Conservation (phyloP, 1,140 invertebrate species). For the Spodoptera frugiperda region DNA sequence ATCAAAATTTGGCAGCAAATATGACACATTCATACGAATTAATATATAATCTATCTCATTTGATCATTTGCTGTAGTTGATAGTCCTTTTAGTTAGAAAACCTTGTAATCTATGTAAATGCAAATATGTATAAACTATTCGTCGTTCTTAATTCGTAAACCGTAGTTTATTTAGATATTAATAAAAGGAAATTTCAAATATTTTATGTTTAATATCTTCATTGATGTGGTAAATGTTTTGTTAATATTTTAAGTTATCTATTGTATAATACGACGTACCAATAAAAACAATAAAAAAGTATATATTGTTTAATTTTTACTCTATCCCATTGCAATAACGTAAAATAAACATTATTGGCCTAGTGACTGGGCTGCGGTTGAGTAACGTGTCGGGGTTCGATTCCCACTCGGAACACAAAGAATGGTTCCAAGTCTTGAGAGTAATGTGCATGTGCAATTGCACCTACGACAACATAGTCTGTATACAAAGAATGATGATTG, state of each 20-base stretch:
- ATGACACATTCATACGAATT: conserved; percentile 34
- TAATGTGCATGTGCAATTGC: too few relatives aligned
- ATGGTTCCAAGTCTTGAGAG: too few relatives aligned
- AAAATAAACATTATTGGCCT: too few relatives aligned
- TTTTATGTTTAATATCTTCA: conserved; percentile 67
- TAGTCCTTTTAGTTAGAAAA: conserved; percentile 56
- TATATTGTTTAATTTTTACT: not conserved
- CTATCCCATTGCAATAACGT: not conserved
- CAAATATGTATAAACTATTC: conserved; percentile 69
- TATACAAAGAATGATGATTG: too few relatives aligned
- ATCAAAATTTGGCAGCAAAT: conserved; percentile 41
- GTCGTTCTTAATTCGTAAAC: conserved; percentile 52
- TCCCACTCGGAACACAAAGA: too few relatives aligned
- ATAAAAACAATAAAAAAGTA: conserved; percentile 58
- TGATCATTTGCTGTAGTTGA: conserved; percentile 60
- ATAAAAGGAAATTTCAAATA: conserved; percentile 71
- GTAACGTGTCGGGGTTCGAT: too few relatives aligned
- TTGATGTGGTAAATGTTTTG: conserved; percentile 66
- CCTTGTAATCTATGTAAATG: conserved; percentile 84
- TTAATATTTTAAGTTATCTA: conserved; percentile 70
- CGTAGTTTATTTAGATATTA: conserved; percentile 67
- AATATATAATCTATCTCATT: conserved; percentile 51
- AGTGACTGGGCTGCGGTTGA: too few relatives aligned
- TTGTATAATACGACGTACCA: conserved; percentile 62
- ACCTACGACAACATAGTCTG: too few relatives aligned